Evolutionary conservation across 2,888 invertebrate species (phyloP).

Genomic region (Metalampra italica): DNA sequence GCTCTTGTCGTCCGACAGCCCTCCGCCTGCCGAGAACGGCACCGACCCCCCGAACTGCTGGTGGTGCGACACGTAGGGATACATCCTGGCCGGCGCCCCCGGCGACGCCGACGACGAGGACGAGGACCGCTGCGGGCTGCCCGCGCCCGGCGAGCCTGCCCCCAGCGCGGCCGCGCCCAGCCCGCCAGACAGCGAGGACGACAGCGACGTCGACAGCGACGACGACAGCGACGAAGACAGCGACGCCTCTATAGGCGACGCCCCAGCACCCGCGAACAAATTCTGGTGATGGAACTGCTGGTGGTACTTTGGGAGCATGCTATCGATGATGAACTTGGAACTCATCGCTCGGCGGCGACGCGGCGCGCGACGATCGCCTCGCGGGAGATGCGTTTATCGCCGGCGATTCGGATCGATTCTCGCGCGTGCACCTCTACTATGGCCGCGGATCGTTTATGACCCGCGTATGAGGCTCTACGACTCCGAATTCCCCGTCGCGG

Average conservation of each 20-base stretch:
- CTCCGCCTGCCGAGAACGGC: slow-evolving; percentile 83
- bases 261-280: slow-evolving; percentile 81
- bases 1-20: slow-evolving; percentile 85
- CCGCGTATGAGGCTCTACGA: slow-evolving; percentile 91
- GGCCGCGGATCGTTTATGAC: slow-evolving; percentile 91
- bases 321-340: slow-evolving; percentile 98
- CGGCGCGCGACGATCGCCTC: slow-evolving; percentile 77
- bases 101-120: slow-evolving; percentile 83
- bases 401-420: slow-evolving; percentile 79
- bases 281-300: slow-evolving; percentile 83
- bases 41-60: slow-evolving; percentile 85
- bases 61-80: slow-evolving; percentile 93
- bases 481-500: slow-evolving; percentile 87
- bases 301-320: slow-evolving; percentile 97
- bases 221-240: slow-evolving; percentile 78
- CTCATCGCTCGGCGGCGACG: slow-evolving; percentile 88
- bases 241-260: slow-evolving; percentile 85
- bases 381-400: slow-evolving; percentile 77
- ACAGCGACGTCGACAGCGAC: slow-evolving; percentile 76
- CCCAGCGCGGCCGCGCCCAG: slow-evolving; percentile 81
- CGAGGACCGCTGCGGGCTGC: slow-evolving; percentile 81
- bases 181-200: slow-evolving; percentile 80
- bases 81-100: slow-evolving; percentile 90
- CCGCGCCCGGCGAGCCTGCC: slow-evolving; percentile 77
- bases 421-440: slow-evolving; percentile 79